Percentiles rank a stretch among this genome's conserved stretches.
Conservation (phyloP, 2,888 invertebrate species). For the Drosophila macrospina region DNA sequence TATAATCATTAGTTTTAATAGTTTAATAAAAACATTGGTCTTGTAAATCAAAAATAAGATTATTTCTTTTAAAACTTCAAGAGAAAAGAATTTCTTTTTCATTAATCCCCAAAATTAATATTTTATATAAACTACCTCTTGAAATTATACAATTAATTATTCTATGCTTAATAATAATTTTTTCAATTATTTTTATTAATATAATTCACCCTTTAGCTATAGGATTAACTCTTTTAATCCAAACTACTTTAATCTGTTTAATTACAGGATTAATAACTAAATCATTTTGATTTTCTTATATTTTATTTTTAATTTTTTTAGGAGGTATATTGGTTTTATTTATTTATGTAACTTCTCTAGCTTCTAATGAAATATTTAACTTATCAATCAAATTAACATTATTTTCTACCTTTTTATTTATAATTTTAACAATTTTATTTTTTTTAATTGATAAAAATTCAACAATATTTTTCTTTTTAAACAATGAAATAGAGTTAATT, state of each 20-base stretch:
- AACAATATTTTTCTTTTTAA: constrained; percentile 83
- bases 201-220: constrained; percentile 87
- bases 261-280: constrained; percentile 86
- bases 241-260: constrained; percentile 86
- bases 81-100: constrained; percentile 87
- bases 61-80: constrained; percentile 87
- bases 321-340: constrained; percentile 89
- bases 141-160: constrained; percentile 83
- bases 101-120: constrained; percentile 90
- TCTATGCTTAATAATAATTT: constrained; percentile 42
- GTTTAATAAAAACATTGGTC: constrained; percentile 89
- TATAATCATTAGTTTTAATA: constrained; percentile 88
- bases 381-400: constrained; percentile 81
- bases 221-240: constrained; percentile 86
- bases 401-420: constrained; percentile 65
- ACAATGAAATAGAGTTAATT: constrained; percentile 83
- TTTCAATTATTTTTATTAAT: constrained; percentile 80
- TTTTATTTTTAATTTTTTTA: constrained; percentile 88
- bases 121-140: constrained; percentile 89
- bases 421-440: constrained; percentile 66
- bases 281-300: constrained; percentile 88
- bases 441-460: constrained; percentile 69
- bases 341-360: constrained; percentile 88
- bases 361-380: constrained; percentile 88
- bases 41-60: constrained; percentile 89